phyloP scores from a whole-genome alignment of 2,113 vertebrate species.

The Dryoscopus gambensis region DNA sequence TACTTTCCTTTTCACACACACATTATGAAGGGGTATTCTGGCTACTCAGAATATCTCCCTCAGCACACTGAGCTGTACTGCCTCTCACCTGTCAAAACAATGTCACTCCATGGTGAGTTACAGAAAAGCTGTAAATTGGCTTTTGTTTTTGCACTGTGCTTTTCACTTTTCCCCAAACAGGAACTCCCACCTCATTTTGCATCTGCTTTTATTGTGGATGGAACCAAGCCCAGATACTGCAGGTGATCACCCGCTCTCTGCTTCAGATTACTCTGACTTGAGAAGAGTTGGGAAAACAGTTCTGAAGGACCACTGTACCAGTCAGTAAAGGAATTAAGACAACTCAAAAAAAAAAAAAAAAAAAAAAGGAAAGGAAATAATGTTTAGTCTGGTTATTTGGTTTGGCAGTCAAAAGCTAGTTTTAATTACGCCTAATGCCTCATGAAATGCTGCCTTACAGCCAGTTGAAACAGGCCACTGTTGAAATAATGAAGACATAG shows the following conservation, averaged over 20 bases:
- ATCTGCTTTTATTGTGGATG: background rate
- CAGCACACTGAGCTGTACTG: background rate
- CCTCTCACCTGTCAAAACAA: slow-evolving; percentile 45
- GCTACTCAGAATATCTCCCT: background rate
- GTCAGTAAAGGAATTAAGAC: background rate
- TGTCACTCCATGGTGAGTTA: background rate
- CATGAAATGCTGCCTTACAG: background rate
- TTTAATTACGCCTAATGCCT: background rate
- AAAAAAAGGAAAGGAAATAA: background rate
- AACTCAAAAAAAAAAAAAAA: background rate
- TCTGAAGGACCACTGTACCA: background rate
- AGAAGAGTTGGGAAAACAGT: background rate
- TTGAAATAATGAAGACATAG: slow-evolving; percentile 2
- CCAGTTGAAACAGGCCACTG: slow-evolving; percentile 22
- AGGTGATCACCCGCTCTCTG: background rate
- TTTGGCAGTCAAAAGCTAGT: slow-evolving; percentile 16
- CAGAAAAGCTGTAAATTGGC: slow-evolving; percentile 15
- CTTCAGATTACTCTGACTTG: background rate
- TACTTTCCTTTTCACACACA: slow-evolving; percentile 1
- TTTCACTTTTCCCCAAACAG: slow-evolving; percentile 8
- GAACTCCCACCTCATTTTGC: slow-evolving; percentile 5
- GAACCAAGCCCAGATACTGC: background rate
- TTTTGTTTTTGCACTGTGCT: slow-evolving; percentile 7
- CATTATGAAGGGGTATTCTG: background rate
- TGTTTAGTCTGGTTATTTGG: background rate